Percentiles rank a stretch among this genome's conserved stretches.
These are phyloP conservation scores for Cygnus atratus DNA, from an alignment of 2,113 vertebrate genomes.

Conservation along the genomic window DNA sequence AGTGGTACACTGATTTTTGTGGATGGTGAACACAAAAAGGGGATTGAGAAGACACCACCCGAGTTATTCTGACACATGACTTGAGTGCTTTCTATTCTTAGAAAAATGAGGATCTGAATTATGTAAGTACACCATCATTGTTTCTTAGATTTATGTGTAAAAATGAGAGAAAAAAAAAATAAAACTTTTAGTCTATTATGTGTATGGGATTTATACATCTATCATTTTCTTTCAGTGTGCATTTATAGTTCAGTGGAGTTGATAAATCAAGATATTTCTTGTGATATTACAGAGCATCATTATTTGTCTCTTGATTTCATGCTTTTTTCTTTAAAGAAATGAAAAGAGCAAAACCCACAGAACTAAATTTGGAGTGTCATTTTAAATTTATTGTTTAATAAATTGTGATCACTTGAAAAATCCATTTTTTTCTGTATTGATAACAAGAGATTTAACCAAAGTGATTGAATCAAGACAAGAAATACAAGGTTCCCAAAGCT, in stretches of 20 bases:
- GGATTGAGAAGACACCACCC: constrained; percentile 19
- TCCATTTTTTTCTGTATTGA: neutral
- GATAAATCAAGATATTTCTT: constrained; percentile 25
- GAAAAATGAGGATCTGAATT: constrained; percentile 51
- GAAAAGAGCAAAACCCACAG: neutral
- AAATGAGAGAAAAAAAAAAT: neutral
- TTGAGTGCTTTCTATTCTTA: constrained; percentile 46
- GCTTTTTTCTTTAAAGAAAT: constrained; percentile 11
- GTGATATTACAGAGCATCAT: neutral
- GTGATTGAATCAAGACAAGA: constrained; percentile 1
- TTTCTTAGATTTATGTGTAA: neutral
- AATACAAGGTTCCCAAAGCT: neutral
- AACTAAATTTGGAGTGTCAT: constrained; percentile 22
- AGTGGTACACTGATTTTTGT: constrained; percentile 43
- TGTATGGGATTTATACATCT: neutral
- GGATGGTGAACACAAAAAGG: constrained; percentile 51
- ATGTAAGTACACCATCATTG: constrained; percentile 41
- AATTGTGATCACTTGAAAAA: constrained; percentile 21
- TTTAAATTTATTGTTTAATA: constrained; percentile 29
- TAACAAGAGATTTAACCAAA: constrained; percentile 12
- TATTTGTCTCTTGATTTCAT: neutral
- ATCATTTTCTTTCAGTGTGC: neutral
- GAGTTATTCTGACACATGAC: constrained; percentile 31
- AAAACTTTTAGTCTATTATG: neutral
- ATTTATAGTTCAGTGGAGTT: neutral